Conservation (phyloP, 2,888 invertebrate genomes). For the Desoria tigrina region DNA sequence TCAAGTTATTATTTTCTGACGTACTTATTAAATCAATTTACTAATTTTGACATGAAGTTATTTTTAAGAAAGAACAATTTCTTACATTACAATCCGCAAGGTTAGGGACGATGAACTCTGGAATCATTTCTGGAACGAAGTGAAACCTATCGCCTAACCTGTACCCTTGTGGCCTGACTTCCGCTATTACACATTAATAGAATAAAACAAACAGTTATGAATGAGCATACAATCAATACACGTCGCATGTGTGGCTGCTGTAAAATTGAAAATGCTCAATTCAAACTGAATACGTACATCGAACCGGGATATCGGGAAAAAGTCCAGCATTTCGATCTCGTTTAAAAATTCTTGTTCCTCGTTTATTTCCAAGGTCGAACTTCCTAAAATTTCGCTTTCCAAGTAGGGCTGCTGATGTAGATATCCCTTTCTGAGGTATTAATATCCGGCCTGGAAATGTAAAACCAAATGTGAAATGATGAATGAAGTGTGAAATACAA, state of each 20-base stretch:
- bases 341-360: constrained; percentile 71
- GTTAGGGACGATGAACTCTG: constrained; percentile 89
- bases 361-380: constrained; percentile 73
- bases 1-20: too few species aligned
- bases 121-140: constrained; percentile 80
- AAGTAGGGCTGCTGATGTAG: constrained; percentile 59
- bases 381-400: constrained; percentile 83
- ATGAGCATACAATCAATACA: constrained; percentile 23
- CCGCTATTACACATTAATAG: too few species aligned
- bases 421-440: constrained; percentile 16
- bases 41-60: constrained; percentile 6
- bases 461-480: too few species aligned
- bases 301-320: constrained; percentile 67
- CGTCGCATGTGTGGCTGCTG: background rate
- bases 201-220: constrained; percentile 26
- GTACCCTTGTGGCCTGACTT: constrained; percentile 69
- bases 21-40: constrained; percentile 4
- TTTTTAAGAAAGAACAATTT: constrained; percentile 14
- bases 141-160: constrained; percentile 63
- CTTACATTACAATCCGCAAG: constrained; percentile 71
- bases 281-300: constrained; percentile 63
- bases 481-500: too few species aligned
- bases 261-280: constrained; percentile 2
- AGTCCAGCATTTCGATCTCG: constrained; percentile 62
- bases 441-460: too few species aligned